Evolutionary conservation across 2,888 invertebrate genomes (phyloP).

Genomic region (Eupithecia abbreviata): DNA sequence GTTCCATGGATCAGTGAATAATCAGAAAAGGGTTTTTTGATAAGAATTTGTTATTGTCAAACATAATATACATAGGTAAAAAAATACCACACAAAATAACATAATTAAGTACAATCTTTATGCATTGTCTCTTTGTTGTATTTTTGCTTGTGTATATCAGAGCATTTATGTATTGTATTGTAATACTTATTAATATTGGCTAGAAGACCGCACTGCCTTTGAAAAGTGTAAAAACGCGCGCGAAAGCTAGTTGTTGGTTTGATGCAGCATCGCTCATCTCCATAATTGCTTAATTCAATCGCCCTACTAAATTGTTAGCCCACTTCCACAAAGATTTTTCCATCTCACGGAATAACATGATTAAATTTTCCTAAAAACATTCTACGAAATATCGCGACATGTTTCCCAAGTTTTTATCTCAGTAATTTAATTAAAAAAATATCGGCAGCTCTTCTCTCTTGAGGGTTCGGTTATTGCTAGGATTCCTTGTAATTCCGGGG

Average conservation of each 20-base stretch:
- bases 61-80: too few species aligned
- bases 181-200: too few species aligned
- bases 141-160: too few species aligned
- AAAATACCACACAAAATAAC: too few species aligned
- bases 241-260: neutral
- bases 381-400: constrained; percentile 46
- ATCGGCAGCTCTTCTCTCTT: constrained; percentile 59
- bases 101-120: too few species aligned
- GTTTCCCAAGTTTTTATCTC: constrained; percentile 47
- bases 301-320: constrained; percentile 23
- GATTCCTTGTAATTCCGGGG: constrained; percentile 54
- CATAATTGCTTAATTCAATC: constrained; percentile 20
- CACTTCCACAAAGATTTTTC: constrained; percentile 33
- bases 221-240: neutral
- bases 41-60: too few species aligned
- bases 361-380: constrained; percentile 42
- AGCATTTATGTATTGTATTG: neutral
- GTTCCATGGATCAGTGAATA: neutral
- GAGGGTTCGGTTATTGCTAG: constrained; percentile 63
- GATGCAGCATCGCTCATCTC: constrained; percentile 21
- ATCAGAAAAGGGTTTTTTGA: neutral
- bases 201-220: neutral
- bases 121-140: too few species aligned
- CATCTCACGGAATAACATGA: constrained; percentile 42
- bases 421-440: constrained; percentile 68